A percentile compares a stretch with the other conserved stretches of the same genome.
These are phyloP conservation scores for Felis chaus DNA, from an alignment of 2,113 vertebrate species.

Conservation along the genomic window DNA sequence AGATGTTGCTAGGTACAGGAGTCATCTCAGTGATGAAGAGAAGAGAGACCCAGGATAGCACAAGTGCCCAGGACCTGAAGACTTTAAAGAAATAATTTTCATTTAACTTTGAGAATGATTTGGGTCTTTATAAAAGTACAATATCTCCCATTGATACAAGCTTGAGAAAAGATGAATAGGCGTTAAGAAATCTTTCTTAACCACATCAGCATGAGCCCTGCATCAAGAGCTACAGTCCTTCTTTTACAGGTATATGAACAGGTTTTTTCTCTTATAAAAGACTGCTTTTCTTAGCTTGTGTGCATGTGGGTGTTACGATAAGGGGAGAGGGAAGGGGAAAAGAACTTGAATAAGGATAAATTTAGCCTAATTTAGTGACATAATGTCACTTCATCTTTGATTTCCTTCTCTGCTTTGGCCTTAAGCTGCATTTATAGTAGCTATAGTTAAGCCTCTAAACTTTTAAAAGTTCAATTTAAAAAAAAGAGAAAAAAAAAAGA, in stretches of 20 bases:
- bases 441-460: neutral
- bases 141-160: neutral
- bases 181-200: neutral
- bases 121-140: neutral
- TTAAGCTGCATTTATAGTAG: neutral
- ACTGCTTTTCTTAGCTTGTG: neutral
- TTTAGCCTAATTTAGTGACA: neutral
- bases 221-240: neutral
- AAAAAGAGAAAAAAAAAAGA: neutral
- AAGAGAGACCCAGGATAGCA: constrained; percentile 46
- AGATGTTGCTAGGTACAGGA: constrained; percentile 56
- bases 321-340: neutral
- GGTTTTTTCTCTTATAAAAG: neutral
- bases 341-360: neutral
- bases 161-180: neutral
- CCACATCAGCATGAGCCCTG: neutral
- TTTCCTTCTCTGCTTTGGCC: neutral
- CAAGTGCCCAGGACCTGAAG: constrained; percentile 12
- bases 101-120: constrained; percentile 46
- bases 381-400: neutral
- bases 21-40: constrained; percentile 70
- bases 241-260: neutral
- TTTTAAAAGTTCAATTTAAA: constrained; percentile 35
- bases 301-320: neutral
- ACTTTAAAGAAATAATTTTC: constrained; percentile 49